Evolutionary conservation across 64 coral and sea anemone genomes (phyloP), one percentile per base, ranked within the genome.

Genomic region (Anthopleura sola): DNA sequence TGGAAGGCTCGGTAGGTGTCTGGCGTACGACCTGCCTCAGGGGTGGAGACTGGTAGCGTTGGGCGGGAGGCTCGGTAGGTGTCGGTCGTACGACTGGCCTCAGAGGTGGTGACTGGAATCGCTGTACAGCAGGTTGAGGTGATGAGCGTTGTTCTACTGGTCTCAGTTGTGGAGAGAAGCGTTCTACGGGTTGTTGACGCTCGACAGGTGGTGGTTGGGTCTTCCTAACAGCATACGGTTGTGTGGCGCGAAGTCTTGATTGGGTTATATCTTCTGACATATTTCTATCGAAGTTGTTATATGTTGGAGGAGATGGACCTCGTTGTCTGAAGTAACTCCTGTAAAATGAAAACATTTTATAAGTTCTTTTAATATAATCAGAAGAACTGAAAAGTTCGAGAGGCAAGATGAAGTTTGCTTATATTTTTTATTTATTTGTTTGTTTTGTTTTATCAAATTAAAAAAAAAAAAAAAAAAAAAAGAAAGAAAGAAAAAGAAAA

Each of bases 181-280:
- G 36, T 26, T 47, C 76, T 5, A 46, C 17, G 37, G 34, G 37
- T 21, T 21, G 33, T 77, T 79, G 76, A 6, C 17, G 19, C 16
- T 79, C 36, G 44, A 44, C n/a, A n/a, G n/a, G n/a, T n/a, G n/a
- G 62, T 60, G 47, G 80, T 57, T 81, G 87, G 49, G 23, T 18
- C 18, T n/a, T 29, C 47, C 28, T 82, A 38, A 4, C 1, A 29
- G 31, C 5, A 9, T 20, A 56, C 3, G 82, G 55, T 12, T 36
- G 10, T 8, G 38, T 28, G 18, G 82, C 49, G 6, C 82, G 49
- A 84, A 54, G 82, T 29, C 49, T 36, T 55, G 21, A 13, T 60
- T 60, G 49, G 6, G 47, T 32, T 36, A 84, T 79, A 48, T 79
- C 19, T 16, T 84, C 55, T 6, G 55, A 16, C 24, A 4, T 19